Evolutionary conservation across 2,888 invertebrate species (phyloP).

Genomic region (Sinentomon sp.): DNA sequence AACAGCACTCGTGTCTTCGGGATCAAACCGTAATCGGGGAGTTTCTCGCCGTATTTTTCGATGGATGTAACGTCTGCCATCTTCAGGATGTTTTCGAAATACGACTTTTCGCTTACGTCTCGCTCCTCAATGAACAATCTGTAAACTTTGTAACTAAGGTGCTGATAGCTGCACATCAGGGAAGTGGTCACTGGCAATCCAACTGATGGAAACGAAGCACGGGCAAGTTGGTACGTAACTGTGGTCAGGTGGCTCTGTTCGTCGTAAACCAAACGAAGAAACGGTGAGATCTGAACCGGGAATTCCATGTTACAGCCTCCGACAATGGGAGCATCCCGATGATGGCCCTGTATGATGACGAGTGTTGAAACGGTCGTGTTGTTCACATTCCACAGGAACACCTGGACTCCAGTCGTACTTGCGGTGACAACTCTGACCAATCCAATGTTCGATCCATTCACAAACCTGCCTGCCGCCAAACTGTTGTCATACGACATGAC

Average conservation of each 20-base stretch:
- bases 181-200: conserved; percentile 21
- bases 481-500: conserved; percentile 26
- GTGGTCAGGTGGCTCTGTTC: conserved; percentile 23
- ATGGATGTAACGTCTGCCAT: conserved; percentile 33
- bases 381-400: conserved; percentile 25
- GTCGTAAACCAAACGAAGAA: conserved; percentile 23
- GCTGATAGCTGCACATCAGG: conserved; percentile 20
- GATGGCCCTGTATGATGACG: conserved; percentile 28
- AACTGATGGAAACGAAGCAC: conserved; percentile 21
- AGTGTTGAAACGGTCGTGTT: conserved; percentile 19
- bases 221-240: conserved; percentile 26
- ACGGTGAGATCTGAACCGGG: conserved; percentile 31
- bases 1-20: conserved; percentile 22
- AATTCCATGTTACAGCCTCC: conserved; percentile 51
- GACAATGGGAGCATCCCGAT: conserved; percentile 33
- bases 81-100: conserved; percentile 29
- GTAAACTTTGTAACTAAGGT: conserved; percentile 27
- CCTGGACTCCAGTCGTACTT: conserved; percentile 15
- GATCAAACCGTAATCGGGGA: too few species aligned
- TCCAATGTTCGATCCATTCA: conserved; percentile 34
- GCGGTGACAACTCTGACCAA: conserved; percentile 21
- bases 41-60: conserved; percentile 25
- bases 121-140: conserved; percentile 31
- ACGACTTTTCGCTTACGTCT: conserved; percentile 26
- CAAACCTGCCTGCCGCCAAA: conserved; percentile 19